Base-by-base conservation (phyloP, 1,140 invertebrate genomes). In the Drosophila albomicans region DNA sequence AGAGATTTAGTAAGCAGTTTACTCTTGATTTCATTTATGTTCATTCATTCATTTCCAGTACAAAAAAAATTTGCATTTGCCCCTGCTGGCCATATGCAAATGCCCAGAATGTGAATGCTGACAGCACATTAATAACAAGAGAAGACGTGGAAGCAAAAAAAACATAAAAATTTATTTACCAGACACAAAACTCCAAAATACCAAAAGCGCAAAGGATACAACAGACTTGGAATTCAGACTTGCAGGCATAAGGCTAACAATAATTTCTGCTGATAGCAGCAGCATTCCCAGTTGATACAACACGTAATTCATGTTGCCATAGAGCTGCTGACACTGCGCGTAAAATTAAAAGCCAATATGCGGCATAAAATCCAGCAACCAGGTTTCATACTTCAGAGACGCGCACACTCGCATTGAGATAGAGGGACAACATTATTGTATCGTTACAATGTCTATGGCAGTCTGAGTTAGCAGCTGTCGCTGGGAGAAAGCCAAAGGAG, bases 311-410 rank as follows among this genome's bases (percentile, higher is more conserved):
- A 48, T 61, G 32, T 38, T 54, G 63, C 25, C 2, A 67, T 51
- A 69, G 20, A 25, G 79, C 75, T 79, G 82, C 82, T 86, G 82
- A 86, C 82, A 79, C 82, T 74, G 82, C 76, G 79, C 76, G 68
- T 86, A 61, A 86, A 86, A 86, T 86, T 86, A 86, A 86, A 86
- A 86, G 82, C 82, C 84, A 87, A 82, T 87, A 87, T 87, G 82
- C 64, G 82, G 69, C 68, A 82, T 77, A 77, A 82, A 88, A 88
- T 88, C 73, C 66, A 84, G 76, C 72, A 82, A 87, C 84, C 79
- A 74, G 69, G 82, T 25, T 25, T 25, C 72, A 81, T 56, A 35
- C 75, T 69, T 43, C 68, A 57, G 20, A n/a, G 16, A 11, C 46
- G 45, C 46, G 35, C 30, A 56, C 52, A 43, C 7, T 43, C 6